phyloP scores from a whole-genome alignment of 1,140 invertebrate genomes.

The Drosophila gunungcola region DNA sequence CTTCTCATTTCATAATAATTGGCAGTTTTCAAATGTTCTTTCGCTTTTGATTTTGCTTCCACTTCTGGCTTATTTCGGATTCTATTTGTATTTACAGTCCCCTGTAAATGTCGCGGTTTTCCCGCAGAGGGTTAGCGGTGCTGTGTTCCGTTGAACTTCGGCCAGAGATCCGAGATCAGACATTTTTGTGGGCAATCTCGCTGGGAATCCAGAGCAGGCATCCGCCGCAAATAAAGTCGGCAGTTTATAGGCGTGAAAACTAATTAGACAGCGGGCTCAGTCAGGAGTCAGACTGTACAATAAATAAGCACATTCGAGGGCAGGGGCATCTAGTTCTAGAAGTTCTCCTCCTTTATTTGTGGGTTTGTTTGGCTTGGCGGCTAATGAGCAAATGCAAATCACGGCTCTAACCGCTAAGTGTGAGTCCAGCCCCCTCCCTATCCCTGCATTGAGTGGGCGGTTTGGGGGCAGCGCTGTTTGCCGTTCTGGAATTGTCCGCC shows the following conservation, averaged over 20 bases:
- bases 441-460: slow-evolving; percentile 18
- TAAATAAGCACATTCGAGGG: slow-evolving; percentile 53
- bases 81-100: slow-evolving; percentile 13
- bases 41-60: slow-evolving; percentile 70
- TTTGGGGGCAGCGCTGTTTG: slow-evolving; percentile 64
- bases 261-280: slow-evolving; percentile 69
- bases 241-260: slow-evolving; percentile 74
- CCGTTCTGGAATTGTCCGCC: slow-evolving; percentile 34
- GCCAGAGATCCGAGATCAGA: slow-evolving; percentile 31
- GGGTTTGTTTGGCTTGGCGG: slow-evolving; percentile 30
- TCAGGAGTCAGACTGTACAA: slow-evolving; percentile 57
- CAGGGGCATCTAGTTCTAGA: neutral
- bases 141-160: slow-evolving; percentile 71
- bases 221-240: slow-evolving; percentile 69
- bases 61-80: slow-evolving; percentile 28
- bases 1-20: slow-evolving; percentile 79
- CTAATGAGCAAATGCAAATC: slow-evolving; percentile 65
- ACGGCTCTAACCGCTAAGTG: slow-evolving; percentile 27
- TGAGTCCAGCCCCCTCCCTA: slow-evolving; percentile 2
- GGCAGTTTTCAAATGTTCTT: slow-evolving; percentile 81
- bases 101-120: slow-evolving; percentile 47
- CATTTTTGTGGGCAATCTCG: slow-evolving; percentile 58
- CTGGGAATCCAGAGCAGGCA: slow-evolving; percentile 49
- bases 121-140: slow-evolving; percentile 49
- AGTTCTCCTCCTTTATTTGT: neutral